Evolutionary conservation across 2,113 vertebrate species (phyloP), one percentile per base, ranked within the genome.

Genomic region (Hydrochoerus hydrochaeris): DNA sequence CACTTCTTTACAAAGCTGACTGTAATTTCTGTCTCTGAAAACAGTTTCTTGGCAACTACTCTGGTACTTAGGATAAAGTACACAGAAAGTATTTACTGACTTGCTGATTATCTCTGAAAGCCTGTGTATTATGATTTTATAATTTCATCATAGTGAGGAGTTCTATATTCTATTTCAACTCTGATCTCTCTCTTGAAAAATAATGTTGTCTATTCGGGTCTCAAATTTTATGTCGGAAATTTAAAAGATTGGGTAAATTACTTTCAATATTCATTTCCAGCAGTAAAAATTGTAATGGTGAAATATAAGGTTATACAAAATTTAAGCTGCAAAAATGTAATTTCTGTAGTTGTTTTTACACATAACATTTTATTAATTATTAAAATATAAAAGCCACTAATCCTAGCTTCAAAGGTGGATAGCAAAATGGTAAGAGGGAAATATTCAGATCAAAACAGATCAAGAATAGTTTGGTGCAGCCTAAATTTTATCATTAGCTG

Each of bases 1-100:
- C 71, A 96, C 2, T 94, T 91, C 67, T 85, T 97, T 75, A 91
- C 38, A 87, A 88, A 91, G 54, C 1, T 71, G 26, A 84, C 24
- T 88, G 16, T 9, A 95, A 41, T 91, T 92, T 90, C 24, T 75
- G 19, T 87, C 14, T 75, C 28, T 41, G 81, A 85, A 93, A 32
- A 88, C 9, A 88, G 63, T 88, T 65, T 58, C 24, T 80, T 60
- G 17, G 12, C 38, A 71, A 77, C 35, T n/a, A 65, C 58, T 65
- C 13, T 80, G 22, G 0, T 91, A 77, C 4, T 30, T 26, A 77
- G 5, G 10, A 91, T 63, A 73, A 96, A 65, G 4, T 46, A 80
- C 46, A 41, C 0, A 10, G 73, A 54, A 88, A 46, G 30, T 60
- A 83, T 85, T 73, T 92, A 73, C 26, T 81, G 4, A 71, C 26